Evolutionary conservation across 1,140 invertebrate species (phyloP), one percentile per base, ranked within the genome.

Genomic region (Temnothorax nylanderi): DNA sequence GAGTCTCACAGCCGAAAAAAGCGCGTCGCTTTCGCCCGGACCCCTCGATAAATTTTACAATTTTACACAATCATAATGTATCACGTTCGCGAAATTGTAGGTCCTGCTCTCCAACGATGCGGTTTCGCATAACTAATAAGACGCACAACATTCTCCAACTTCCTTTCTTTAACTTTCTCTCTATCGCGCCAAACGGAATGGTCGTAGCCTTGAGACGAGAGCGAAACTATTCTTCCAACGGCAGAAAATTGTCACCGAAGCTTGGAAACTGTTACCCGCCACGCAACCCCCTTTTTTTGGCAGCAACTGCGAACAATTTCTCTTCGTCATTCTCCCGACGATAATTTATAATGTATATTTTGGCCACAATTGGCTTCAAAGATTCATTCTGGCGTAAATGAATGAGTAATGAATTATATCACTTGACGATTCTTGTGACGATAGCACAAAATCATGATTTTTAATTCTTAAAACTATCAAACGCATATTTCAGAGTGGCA

Each of bases 31-130:
- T 90, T 93, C 92, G 90, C 89, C 88, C 92, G 90, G 64, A 90
- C 89, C 87, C 92, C 87, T 81, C 87, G 87, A 92, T 89, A 89
- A 93, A 94, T 94, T 93, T 94, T 94, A 94, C 93, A 94, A 93
- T 93, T 94, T 94, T 94, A 94, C 93, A 94, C 91, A 94, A 93
- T 93, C 87, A 92, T 90, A 91, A 78, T 76, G 86, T 86, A 88
- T 89, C 86, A 89, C 90, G 84, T 88, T 82, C 64, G 88, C 78
- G n/a, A 89, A 89, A 91, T 72, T 82, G 62, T 90, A 85, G 87
- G 67, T 88, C 77, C 72, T 87, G 84, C 62, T 89, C n/a, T 86
- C 49, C 58, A 56, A 71, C 47, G 62, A 54, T 74, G 41, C 80
- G 18, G 41, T 16, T 75, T 62, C 69, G 41, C 32, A 13, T 41